Percentiles rank a stretch among this genome's conserved stretches.
phyloP scores from a whole-genome alignment of 1,140 invertebrate genomes.

The Archegozetes longisetosus region DNA sequence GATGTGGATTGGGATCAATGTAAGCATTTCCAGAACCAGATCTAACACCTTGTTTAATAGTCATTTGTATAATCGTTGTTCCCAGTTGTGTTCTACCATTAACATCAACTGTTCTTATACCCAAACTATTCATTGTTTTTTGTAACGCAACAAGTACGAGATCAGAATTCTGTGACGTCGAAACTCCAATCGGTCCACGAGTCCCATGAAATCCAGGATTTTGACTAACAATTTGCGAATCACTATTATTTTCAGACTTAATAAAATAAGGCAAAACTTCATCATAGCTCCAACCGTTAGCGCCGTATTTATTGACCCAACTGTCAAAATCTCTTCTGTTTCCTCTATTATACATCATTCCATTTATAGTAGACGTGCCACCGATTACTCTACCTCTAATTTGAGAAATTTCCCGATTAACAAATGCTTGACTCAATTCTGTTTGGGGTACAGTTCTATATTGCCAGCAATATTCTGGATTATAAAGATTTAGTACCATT shows the following conservation, averaged over 20 bases:
- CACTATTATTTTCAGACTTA: slow-evolving; percentile 74
- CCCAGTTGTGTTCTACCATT: slow-evolving; percentile 59
- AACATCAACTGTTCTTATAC: slow-evolving; percentile 58
- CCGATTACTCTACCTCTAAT: slow-evolving; percentile 62
- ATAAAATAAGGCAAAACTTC: slow-evolving; percentile 73
- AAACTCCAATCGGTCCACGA: slow-evolving; percentile 50
- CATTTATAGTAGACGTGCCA: slow-evolving; percentile 75
- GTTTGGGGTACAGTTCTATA: slow-evolving; percentile 78
- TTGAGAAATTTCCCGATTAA: too few species aligned
- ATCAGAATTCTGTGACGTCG: slow-evolving; percentile 61
- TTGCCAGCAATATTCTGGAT: slow-evolving; percentile 74
- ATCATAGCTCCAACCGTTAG: slow-evolving; percentile 76
- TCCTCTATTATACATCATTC: slow-evolving; percentile 90
- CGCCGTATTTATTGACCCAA: slow-evolving; percentile 73
- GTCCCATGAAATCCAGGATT: slow-evolving; percentile 3
- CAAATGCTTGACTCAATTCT: too few species aligned
- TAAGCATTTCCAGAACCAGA: slow-evolving; percentile 83
- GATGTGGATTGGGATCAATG: slow-evolving; percentile 54
- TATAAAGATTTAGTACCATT: slow-evolving; percentile 64
- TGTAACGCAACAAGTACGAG: slow-evolving; percentile 61
- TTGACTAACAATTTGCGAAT: slow-evolving; percentile 57
- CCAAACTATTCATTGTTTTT: slow-evolving; percentile 30
- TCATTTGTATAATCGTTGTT: slow-evolving; percentile 47
- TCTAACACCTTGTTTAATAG: slow-evolving; percentile 62
- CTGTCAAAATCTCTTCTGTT: too few species aligned